Evolutionary conservation across 2,797 vertebrate species (phyloP).

Genomic region (Geotrypetes seraphini): DNA sequence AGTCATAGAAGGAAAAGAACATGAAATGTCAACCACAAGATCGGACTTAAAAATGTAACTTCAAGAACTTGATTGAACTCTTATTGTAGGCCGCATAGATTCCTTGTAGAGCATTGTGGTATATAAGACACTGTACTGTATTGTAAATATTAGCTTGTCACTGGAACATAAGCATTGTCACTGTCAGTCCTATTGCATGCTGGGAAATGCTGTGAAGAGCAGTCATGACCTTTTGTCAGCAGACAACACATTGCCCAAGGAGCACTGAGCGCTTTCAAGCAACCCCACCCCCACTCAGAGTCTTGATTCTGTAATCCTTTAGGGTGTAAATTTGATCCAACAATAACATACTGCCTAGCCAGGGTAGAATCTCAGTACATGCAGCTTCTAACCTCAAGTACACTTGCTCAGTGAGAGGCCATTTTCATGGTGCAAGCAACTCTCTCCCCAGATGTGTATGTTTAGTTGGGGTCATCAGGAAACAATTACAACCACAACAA

Average conservation of each 20-base stretch:
- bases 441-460: slow-evolving; percentile 11
- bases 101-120: too few species aligned
- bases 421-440: not conserved
- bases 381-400: not conserved
- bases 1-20: too few species aligned
- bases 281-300: not conserved
- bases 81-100: too few species aligned
- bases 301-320: slow-evolving; percentile 5
- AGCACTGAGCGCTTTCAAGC: not conserved
- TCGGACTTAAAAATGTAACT: too few species aligned
- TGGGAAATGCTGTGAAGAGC: not conserved
- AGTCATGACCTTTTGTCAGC: not conserved
- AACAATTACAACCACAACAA: slow-evolving; percentile 11
- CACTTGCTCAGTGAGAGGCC: not conserved
- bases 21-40: too few species aligned
- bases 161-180: too few species aligned
- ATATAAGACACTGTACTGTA: too few species aligned
- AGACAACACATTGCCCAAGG: not conserved
- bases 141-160: too few species aligned
- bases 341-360: slow-evolving; percentile 4
- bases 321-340: slow-evolving; percentile 10
- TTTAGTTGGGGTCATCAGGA: slow-evolving; percentile 19
- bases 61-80: too few species aligned
- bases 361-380: not conserved
- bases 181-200: too few species aligned